phyloP scores from a whole-genome alignment of 2,888 invertebrate species.

The Drosophila paramelanica region DNA sequence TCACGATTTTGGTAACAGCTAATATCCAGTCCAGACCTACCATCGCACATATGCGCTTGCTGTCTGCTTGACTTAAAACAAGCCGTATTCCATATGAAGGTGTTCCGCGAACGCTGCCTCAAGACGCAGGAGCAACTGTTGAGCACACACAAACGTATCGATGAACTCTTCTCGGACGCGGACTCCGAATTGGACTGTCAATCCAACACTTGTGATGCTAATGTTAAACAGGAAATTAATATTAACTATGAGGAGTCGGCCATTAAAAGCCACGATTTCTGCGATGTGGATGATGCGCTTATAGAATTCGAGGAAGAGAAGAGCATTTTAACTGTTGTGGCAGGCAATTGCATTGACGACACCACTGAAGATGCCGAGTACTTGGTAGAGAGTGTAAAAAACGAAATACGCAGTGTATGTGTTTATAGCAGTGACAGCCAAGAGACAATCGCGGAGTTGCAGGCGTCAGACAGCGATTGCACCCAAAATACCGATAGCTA shows the following conservation, averaged over 20 bases:
- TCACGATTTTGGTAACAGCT: constrained; percentile 29
- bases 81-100: constrained; percentile 31
- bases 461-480: constrained; percentile 1
- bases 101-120: constrained; percentile 56
- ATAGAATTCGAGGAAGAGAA: constrained; percentile 9
- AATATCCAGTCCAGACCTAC: constrained; percentile 29
- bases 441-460: constrained; percentile 5
- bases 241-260: neutral
- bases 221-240: neutral
- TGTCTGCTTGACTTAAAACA: constrained; percentile 57
- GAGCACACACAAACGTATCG: neutral
- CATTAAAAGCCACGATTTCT: constrained; percentile 1
- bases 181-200: neutral
- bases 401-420: constrained; percentile 33
- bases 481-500: neutral
- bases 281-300: constrained; percentile 13
- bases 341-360: constrained; percentile 5
- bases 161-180: neutral
- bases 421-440: constrained; percentile 27
- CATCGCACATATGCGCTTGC: constrained; percentile 58
- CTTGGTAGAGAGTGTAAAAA: constrained; percentile 19
- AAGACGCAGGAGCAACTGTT: constrained; percentile 46
- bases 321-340: neutral
- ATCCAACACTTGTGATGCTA: neutral
- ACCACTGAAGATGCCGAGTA: constrained; percentile 19